phyloP scores from a whole-genome alignment of 2,888 invertebrate genomes.

The Cosmia pyralina region DNA sequence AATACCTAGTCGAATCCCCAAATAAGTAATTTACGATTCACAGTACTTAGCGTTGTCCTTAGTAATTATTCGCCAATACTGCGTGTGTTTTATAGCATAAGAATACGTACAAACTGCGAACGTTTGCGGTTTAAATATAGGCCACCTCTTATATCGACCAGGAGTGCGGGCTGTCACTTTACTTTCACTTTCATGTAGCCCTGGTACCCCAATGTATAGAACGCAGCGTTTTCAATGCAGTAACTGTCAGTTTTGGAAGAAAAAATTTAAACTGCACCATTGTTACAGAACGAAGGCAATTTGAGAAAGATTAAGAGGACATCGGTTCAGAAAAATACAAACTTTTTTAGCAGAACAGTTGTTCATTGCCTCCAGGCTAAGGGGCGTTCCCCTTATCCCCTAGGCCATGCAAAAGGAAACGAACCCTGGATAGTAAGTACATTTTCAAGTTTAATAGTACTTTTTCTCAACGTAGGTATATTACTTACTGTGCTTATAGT shows the following conservation, averaged over 20 bases:
- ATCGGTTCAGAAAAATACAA: neutral
- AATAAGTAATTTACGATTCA: neutral
- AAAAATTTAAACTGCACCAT: neutral
- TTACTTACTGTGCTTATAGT: too few relatives aligned
- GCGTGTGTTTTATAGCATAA: slow-evolving; percentile 1
- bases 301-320: too few relatives aligned
- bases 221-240: slow-evolving; percentile 40
- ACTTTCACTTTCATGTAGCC: slow-evolving; percentile 64
- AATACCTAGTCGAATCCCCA: neutral
- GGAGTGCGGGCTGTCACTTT: slow-evolving; percentile 60
- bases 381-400: too few relatives aligned
- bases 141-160: slow-evolving; percentile 60
- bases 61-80: neutral
- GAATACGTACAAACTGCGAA: slow-evolving; percentile 25
- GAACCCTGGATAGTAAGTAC: neutral
- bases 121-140: slow-evolving; percentile 49
- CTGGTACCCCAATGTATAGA: slow-evolving; percentile 47
- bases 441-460: too few relatives aligned
- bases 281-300: too few relatives aligned
- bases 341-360: neutral
- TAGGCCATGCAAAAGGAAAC: neutral
- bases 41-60: neutral
- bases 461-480: too few relatives aligned
- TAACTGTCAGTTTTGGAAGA: neutral
- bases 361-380: neutral